These are phyloP conservation scores for Acromyrmex charruanus DNA, from an alignment of 1,140 invertebrate species.

Conservation along the genomic window DNA sequence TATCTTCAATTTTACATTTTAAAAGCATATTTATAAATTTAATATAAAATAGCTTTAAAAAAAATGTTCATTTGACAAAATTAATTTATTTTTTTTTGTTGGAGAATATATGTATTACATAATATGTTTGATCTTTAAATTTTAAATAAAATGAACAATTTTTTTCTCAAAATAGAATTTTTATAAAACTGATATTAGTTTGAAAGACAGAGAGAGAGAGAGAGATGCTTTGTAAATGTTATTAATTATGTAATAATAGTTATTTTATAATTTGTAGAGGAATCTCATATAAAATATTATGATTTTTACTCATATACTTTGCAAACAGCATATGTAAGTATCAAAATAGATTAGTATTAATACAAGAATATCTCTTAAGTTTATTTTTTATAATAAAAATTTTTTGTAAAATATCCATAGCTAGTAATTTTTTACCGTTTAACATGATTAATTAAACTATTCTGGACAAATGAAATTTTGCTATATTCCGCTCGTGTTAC, in stretches of 20 bases:
- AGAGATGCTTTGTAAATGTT: neutral
- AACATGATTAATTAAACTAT: neutral
- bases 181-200: neutral
- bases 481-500: neutral
- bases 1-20: neutral
- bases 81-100: too few species aligned
- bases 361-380: neutral
- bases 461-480: neutral
- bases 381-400: neutral
- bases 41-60: too few species aligned
- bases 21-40: neutral
- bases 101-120: too few species aligned
- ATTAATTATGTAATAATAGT: neutral
- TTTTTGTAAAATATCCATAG: constrained; percentile 2
- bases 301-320: neutral
- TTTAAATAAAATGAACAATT: too few species aligned
- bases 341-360: neutral
- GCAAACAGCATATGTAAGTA: neutral
- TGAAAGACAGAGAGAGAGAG: too few species aligned
- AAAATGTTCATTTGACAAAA: too few species aligned
- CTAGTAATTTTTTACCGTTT: neutral
- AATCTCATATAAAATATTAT: neutral
- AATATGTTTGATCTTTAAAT: too few species aligned
- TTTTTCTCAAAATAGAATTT: too few species aligned
- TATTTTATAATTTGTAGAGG: neutral